Percentiles rank a stretch among this genome's conserved stretches.
phyloP scores from a whole-genome alignment of 1,140 invertebrate species.

The Achatina immaculata region DNA sequence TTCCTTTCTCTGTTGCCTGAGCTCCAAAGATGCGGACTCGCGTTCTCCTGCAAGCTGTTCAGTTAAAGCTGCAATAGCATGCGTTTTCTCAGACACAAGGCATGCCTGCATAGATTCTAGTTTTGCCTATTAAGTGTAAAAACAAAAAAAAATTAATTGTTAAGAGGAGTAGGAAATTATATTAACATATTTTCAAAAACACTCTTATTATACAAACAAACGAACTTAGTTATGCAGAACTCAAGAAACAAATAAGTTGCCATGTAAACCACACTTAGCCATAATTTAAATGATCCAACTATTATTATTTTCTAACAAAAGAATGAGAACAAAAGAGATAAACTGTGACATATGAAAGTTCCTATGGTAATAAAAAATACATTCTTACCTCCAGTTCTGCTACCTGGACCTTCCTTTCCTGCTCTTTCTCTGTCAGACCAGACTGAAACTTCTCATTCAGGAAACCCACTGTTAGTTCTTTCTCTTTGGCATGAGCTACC shows the following conservation, averaged over 20 bases:
- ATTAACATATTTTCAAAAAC: too few species aligned
- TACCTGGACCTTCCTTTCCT: conserved; percentile 63
- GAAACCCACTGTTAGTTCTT: background rate
- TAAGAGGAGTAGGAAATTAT: conserved; percentile 73
- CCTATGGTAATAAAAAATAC: conserved; percentile 73
- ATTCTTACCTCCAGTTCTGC: conserved; percentile 9
- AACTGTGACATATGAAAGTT: too few species aligned
- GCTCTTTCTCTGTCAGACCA: conserved; percentile 74
- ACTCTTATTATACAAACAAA: too few species aligned
- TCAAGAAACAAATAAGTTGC: too few species aligned
- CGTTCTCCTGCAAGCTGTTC: conserved; percentile 77
- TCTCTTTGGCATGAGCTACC: background rate
- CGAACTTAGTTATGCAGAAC: too few species aligned
- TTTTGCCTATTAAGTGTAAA: conserved; percentile 49
- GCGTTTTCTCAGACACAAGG: conserved; percentile 71
- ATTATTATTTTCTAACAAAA: too few species aligned
- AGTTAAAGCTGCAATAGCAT: conserved; percentile 75
- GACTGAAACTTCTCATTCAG: conserved; percentile 37
- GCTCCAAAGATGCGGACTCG: conserved; percentile 21
- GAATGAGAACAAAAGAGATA: too few species aligned
- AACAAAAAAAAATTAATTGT: conserved; percentile 72
- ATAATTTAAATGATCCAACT: too few species aligned
- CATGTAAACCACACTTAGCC: too few species aligned
- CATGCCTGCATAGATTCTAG: conserved; percentile 33
- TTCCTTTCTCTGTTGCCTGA: conserved; percentile 27